A percentile compares a stretch with the other conserved stretches of the same genome.
Evolutionary conservation across 2,888 invertebrate species (phyloP).

Genomic region (Sepioteuthis lessoniana): DNA sequence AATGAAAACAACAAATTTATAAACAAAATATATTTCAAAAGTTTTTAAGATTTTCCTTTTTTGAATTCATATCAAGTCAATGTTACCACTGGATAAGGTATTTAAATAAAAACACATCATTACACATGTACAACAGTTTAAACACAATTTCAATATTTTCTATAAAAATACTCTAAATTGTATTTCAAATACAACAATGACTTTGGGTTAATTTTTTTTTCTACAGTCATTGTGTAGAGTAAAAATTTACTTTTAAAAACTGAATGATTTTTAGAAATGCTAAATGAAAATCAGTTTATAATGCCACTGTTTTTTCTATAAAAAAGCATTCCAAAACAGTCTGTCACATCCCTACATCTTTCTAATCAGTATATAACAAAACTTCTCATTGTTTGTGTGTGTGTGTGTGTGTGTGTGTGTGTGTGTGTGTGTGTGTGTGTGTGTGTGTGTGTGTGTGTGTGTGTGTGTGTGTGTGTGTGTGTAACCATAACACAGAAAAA

Average conservation of each 20-base stretch:
- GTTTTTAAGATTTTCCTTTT: too few species aligned
- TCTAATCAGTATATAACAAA: too few species aligned
- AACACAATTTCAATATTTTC: neutral
- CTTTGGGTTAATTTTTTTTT: neutral
- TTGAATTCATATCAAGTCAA: neutral
- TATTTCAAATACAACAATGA: neutral
- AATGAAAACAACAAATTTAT: too few species aligned
- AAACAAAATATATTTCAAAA: neutral
- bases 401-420: too few species aligned
- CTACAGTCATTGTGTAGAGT: neutral
- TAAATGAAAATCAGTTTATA: neutral
- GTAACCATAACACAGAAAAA: too few species aligned
- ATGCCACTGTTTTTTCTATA: neutral
- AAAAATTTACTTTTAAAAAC: neutral
- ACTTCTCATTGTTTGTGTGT: too few species aligned
- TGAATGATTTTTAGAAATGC: neutral
- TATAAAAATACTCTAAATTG: too few species aligned
- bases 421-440: too few species aligned
- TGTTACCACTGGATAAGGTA: neutral
- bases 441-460: too few species aligned
- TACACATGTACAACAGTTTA: neutral
- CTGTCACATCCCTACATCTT: neutral
- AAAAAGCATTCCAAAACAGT: too few species aligned
- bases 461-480: too few species aligned
- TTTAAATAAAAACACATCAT: neutral